phyloP scores from a whole-genome alignment of 2,113 vertebrate genomes.

The Chamaea fasciata region DNA sequence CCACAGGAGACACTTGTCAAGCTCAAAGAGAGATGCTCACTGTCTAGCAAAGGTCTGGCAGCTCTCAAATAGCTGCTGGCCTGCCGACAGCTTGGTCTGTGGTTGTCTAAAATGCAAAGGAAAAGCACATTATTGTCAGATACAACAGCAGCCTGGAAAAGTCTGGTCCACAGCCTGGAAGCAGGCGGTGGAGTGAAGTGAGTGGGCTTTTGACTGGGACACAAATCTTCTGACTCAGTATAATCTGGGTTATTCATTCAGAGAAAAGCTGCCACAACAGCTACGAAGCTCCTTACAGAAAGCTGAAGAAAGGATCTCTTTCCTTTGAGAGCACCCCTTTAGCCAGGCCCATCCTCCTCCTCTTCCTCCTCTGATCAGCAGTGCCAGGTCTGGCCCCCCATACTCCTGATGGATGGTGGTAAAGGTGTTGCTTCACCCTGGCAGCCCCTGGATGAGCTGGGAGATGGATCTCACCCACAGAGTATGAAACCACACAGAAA shows the following conservation, averaged over 20 bases:
- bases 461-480: background rate
- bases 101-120: background rate
- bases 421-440: background rate
- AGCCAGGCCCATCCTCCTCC: background rate
- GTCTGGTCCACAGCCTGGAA: background rate
- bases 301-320: background rate
- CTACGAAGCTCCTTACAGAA: background rate
- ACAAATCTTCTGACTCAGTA: background rate
- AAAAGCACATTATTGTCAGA: background rate
- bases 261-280: background rate
- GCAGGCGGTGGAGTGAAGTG: rapidly evolving
- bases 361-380: rapidly evolving
- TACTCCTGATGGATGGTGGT: background rate
- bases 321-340: background rate
- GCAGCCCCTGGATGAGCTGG: background rate
- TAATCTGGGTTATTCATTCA: background rate
- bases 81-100: background rate
- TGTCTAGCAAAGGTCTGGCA: background rate
- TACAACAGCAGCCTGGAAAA: background rate
- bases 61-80: background rate
- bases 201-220: background rate
- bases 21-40: background rate
- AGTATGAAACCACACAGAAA: background rate
- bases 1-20: background rate
- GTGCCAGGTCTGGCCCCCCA: rapidly evolving